Evolutionary conservation across 2,113 vertebrate species (phyloP), one percentile per base, ranked within the genome.

Genomic region (Hemichromis elongatus): DNA sequence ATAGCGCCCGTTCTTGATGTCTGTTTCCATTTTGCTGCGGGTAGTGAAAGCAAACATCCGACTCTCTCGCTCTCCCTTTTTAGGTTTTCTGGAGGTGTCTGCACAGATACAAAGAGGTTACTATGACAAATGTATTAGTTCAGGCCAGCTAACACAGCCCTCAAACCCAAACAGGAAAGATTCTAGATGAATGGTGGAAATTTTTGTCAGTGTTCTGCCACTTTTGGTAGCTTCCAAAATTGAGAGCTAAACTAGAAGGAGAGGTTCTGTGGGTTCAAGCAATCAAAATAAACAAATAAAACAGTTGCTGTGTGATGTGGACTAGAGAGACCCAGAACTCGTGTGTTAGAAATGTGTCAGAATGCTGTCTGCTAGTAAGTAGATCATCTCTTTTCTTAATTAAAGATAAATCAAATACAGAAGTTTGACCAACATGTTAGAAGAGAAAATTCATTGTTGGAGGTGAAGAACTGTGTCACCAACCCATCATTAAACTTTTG

Each of bases 21-120:
- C 98, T 0, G 96, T 91, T 75, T 99, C 98, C 98, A 99, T 99
- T 92, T 98, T 98, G 52, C 90, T 96, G 59, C 97, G 97, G 2
- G 97, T 97, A 89, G 97, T 98, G 91, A 99, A 99, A 42, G 96
- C 96, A 14, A 97, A 99, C 82, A 97, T 98, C 16, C 97, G 97
- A 54, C 95, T 97, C 2, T 98, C 97, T 40, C 92, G 92, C 83
- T 99, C 98, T 0, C 93, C 96, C 28, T 98, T 96, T 93, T 98
- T 98, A 2, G 97, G 97, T 89, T 98, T 96, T 85, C 97, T 96
- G 1, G 98, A 99, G 0, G 98, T 99, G 92, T 98, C 98, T 99
- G 87, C 2, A 79, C 4, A 53, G 5, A 79, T 3, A 61, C 3
- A 45, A 50, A 6, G 9, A 61, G 11, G 14, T 68, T 14, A 35